These are phyloP conservation scores for Philantomba maxwellii DNA, from an alignment of 2,113 vertebrate species.

Conservation along the genomic window DNA sequence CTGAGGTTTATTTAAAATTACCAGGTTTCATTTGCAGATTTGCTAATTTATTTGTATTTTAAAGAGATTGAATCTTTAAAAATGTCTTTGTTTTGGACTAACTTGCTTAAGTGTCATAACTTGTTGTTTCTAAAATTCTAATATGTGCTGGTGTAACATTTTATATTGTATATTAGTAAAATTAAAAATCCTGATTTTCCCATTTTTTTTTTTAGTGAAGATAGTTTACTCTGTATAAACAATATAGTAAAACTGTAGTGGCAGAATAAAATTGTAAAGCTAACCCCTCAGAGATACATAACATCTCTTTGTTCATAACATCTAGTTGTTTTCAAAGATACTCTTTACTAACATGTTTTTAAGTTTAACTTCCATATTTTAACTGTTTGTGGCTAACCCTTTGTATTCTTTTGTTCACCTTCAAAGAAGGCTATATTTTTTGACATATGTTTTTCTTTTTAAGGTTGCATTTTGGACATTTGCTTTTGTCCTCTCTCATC, in stretches of 20 bases:
- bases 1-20: slow-evolving; percentile 17
- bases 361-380: background rate
- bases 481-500: slow-evolving; percentile 80
- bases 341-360: background rate
- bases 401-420: background rate
- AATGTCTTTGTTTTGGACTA: background rate
- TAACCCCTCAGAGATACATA: background rate
- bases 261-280: background rate
- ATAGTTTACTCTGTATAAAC: background rate
- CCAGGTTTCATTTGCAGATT: background rate
- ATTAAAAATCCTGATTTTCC: background rate
- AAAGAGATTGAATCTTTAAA: background rate
- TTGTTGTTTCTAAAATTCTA: background rate
- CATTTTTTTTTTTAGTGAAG: background rate
- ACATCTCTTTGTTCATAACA: background rate
- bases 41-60: slow-evolving; percentile 19
- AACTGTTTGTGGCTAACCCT: background rate
- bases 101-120: background rate
- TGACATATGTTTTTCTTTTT: slow-evolving; percentile 47
- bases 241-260: background rate
- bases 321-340: background rate
- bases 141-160: background rate
- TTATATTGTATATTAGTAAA: background rate
- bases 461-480: slow-evolving; percentile 85
- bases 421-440: background rate